phyloP scores from a whole-genome alignment of 2,113 vertebrate species.

The Hemicordylus capensis region DNA sequence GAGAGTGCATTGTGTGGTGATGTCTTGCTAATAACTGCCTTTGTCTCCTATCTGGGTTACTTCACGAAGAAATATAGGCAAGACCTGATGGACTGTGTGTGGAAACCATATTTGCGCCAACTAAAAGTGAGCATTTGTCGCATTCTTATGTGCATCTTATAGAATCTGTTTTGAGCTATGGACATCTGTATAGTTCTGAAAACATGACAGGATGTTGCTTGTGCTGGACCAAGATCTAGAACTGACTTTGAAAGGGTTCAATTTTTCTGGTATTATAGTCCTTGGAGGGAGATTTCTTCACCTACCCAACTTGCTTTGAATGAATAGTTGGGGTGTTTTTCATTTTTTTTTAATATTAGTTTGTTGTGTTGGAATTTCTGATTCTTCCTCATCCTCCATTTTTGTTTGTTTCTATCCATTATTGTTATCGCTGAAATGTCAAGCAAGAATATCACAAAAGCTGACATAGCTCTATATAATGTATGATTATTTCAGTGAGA shows the following conservation, averaged over 20 bases:
- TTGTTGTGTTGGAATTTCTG: not conserved
- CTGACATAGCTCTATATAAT: not conserved
- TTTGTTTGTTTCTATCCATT: not conserved
- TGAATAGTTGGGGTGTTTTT: not conserved
- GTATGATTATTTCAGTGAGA: not conserved
- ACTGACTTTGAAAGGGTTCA: not conserved
- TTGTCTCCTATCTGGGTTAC: slow-evolving; percentile 95
- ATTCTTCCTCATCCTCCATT: not conserved
- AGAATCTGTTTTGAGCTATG: not conserved
- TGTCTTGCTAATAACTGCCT: slow-evolving; percentile 87
- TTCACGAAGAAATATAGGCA: slow-evolving; percentile 90
- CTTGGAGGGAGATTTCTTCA: not conserved
- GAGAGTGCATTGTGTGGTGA: slow-evolving; percentile 91
- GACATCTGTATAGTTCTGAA: not conserved
- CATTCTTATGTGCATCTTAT: not conserved
- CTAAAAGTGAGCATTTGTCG: slow-evolving; percentile 77
- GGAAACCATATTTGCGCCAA: slow-evolving; percentile 88
- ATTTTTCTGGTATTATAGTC: not conserved
- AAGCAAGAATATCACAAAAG: not conserved
- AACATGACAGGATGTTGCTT: not conserved
- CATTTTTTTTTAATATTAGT: not conserved
- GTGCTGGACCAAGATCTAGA: not conserved
- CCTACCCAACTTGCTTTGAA: not conserved
- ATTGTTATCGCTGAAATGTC: not conserved
- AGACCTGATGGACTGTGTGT: slow-evolving; percentile 85